Evolutionary conservation across 2,797 vertebrate genomes (phyloP).

Genomic region (Merluccius polli): DNA sequence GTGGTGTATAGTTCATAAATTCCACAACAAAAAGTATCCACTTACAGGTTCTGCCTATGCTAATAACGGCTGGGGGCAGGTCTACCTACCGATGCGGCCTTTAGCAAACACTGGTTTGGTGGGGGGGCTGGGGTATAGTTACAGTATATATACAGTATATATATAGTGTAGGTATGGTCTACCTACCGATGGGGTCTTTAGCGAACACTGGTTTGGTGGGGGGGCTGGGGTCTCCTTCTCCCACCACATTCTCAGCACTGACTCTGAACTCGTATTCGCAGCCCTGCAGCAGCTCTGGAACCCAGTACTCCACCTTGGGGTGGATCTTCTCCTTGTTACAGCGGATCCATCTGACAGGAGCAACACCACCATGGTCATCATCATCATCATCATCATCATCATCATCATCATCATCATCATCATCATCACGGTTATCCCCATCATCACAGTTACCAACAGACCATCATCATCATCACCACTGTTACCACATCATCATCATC

Average conservation of each 20-base stretch:
- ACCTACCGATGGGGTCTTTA: conserved; percentile 92
- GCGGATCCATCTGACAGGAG: conserved; percentile 82
- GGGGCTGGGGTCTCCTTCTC: conserved; percentile 91
- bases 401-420: background rate
- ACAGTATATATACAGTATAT: background rate
- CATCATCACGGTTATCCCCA: background rate
- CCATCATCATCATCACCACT: background rate
- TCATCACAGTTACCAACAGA: background rate
- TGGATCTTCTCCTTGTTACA: conserved; percentile 86
- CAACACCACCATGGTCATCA: background rate
- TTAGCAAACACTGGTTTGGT: conserved; percentile 94
- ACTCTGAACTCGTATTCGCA: conserved; percentile 99
- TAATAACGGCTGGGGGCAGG: background rate
- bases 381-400: background rate
- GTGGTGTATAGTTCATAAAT: no score
- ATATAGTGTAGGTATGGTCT: background rate
- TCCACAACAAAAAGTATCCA: no score
- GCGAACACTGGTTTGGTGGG: conserved; percentile 94
- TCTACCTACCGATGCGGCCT: conserved; percentile 87
- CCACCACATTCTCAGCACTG: conserved; percentile 93
- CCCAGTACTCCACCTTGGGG: conserved; percentile 84
- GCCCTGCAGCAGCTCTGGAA: conserved; percentile 89
- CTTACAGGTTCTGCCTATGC: background rate
- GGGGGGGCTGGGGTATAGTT: conserved; percentile 80
- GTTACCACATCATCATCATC: background rate